A percentile compares a stretch with the other conserved stretches of the same genome.
These are phyloP conservation scores for Sus cebifrons DNA, from an alignment of 2,797 vertebrate species.

Conservation along the genomic window DNA sequence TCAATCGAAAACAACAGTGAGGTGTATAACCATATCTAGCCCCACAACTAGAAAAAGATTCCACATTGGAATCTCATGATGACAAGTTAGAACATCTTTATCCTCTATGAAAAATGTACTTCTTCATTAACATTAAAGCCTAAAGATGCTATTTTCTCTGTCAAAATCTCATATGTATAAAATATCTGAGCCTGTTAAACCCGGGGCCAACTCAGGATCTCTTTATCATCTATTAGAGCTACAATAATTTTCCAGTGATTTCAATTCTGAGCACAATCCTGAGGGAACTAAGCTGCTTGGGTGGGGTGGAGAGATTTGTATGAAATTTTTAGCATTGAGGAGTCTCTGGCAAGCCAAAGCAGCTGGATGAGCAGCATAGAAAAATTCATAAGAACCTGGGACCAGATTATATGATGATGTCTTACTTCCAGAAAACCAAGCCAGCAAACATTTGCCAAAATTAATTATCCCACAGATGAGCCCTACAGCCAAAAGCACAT, in stretches of 20 bases:
- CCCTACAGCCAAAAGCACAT: constrained; percentile 1
- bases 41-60: background rate
- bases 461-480: constrained; percentile 68
- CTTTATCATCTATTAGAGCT: constrained; percentile 79
- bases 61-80: constrained; percentile 21
- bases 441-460: constrained; percentile 73
- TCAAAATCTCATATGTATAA: constrained; percentile 67
- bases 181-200: constrained; percentile 69
- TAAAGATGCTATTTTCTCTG: constrained; percentile 61
- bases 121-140: constrained; percentile 68
- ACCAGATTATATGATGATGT: constrained; percentile 68
- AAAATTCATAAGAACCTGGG: constrained; percentile 66
- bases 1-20: constrained; percentile 24
- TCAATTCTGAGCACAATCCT: constrained; percentile 77
- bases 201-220: constrained; percentile 66
- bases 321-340: constrained; percentile 73
- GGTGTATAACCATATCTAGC: background rate
- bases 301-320: constrained; percentile 68
- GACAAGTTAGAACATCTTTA: constrained; percentile 64
- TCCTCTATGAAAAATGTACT: constrained; percentile 39
- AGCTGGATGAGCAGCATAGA: constrained; percentile 72
- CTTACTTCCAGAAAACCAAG: constrained; percentile 74
- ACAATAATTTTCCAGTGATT: constrained; percentile 82
- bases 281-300: constrained; percentile 76
- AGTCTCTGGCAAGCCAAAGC: constrained; percentile 76